Conservation (phyloP, 2,888 invertebrate species). For the Melangyna quadrimaculata region DNA sequence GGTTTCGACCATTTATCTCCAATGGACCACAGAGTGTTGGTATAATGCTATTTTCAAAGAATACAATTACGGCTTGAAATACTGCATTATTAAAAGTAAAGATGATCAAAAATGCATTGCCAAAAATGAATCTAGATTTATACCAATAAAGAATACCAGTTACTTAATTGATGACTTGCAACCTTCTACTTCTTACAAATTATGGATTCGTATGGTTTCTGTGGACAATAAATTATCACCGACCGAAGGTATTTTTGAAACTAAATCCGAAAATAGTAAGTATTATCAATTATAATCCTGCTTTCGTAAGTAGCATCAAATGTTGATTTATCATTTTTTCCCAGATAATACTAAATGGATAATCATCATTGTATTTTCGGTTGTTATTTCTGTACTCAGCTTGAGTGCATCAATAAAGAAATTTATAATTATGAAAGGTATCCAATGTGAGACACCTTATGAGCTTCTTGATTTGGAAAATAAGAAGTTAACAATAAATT, state of each 20-base stretch:
- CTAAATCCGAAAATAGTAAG: slow-evolving; percentile 87
- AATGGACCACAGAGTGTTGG: slow-evolving; percentile 90
- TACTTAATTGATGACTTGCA: slow-evolving; percentile 84
- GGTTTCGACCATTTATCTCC: slow-evolving; percentile 83
- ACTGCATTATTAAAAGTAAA: slow-evolving; percentile 84
- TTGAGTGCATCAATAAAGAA: neutral
- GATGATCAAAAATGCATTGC: slow-evolving; percentile 16
- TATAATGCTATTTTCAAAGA: slow-evolving; percentile 88
- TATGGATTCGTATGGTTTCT: slow-evolving; percentile 86
- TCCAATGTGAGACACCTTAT: neutral
- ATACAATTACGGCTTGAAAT: slow-evolving; percentile 90
- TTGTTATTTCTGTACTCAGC: neutral
- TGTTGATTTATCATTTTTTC: neutral
- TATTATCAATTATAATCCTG: slow-evolving; percentile 71
- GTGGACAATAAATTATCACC: slow-evolving; percentile 83
- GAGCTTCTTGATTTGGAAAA: neutral
- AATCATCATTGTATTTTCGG: neutral
- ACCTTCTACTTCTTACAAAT: slow-evolving; percentile 89
- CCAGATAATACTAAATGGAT: neutral
- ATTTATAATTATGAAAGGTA: neutral
- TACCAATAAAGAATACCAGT: slow-evolving; percentile 75
- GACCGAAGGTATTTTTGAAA: slow-evolving; percentile 83
- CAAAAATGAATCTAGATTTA: slow-evolving; percentile 68
- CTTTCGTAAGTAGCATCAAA: neutral
- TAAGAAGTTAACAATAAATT: neutral